Conservation (phyloP, 2,113 vertebrate species). For the Hippocampus zosterae region DNA sequence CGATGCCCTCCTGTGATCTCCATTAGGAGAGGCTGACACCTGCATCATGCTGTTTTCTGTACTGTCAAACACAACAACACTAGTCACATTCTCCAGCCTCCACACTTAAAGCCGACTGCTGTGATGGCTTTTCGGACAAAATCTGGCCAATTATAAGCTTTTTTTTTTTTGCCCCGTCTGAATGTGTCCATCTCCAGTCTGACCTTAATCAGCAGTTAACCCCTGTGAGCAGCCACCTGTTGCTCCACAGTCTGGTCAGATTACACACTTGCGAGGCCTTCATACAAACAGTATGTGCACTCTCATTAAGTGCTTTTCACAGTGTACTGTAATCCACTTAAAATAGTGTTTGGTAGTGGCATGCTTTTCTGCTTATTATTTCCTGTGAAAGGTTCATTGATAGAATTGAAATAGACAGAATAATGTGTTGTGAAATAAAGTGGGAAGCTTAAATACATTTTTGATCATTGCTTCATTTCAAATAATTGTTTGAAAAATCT, state of each 20-base stretch:
- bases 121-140: slow-evolving; percentile 20
- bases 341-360: slow-evolving; percentile 12
- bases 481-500: too few relatives aligned
- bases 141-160: slow-evolving; percentile 20
- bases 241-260: slow-evolving; percentile 60
- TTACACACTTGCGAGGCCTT: slow-evolving; percentile 50
- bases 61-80: not conserved
- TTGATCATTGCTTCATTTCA: too few relatives aligned
- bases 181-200: slow-evolving; percentile 27
- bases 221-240: slow-evolving; percentile 58
- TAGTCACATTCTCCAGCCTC: not conserved
- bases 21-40: not conserved
- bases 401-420: not conserved
- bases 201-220: slow-evolving; percentile 70
- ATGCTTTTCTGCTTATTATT: slow-evolving; percentile 6
- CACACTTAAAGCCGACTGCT: not conserved
- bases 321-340: slow-evolving; percentile 53
- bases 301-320: slow-evolving; percentile 42
- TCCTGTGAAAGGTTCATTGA: not conserved
- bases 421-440: not conserved
- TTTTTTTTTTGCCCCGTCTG: slow-evolving; percentile 29
- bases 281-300: slow-evolving; percentile 34
- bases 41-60: not conserved
- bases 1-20: slow-evolving; percentile 12
- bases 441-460: not conserved